Percentiles rank a stretch among this genome's conserved stretches.
Evolutionary conservation across 2,113 vertebrate species (phyloP).

Genomic region (Poeciliopsis occidentalis): DNA sequence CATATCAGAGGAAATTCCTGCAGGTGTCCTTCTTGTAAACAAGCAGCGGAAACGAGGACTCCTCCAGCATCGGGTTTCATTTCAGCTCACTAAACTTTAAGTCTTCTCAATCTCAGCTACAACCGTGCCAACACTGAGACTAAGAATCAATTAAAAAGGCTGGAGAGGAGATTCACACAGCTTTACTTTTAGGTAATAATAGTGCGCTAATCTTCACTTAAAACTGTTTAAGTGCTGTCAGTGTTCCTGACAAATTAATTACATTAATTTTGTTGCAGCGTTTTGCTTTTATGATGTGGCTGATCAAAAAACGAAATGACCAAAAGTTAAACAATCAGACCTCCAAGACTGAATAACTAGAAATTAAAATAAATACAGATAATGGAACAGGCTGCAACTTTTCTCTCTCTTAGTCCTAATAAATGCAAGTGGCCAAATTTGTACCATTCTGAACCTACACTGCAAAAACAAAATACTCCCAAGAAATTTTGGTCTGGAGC

Average conservation of each 20-base stretch:
- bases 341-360: not conserved
- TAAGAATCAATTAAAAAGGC: not conserved
- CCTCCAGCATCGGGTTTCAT: not conserved
- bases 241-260: not conserved
- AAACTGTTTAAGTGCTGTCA: not conserved
- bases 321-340: not conserved
- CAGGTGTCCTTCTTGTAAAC: too few relatives aligned
- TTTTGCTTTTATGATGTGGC: not conserved
- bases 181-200: not conserved
- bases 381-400: not conserved
- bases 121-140: not conserved
- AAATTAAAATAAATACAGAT: not conserved
- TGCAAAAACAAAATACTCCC: too few relatives aligned
- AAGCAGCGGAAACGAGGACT: not conserved
- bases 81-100: not conserved
- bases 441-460: too few relatives aligned
- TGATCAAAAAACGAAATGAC: not conserved
- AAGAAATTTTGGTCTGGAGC: too few relatives aligned
- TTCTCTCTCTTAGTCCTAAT: not conserved
- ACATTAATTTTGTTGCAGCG: not conserved
- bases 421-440: too few relatives aligned
- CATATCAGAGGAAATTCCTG: too few relatives aligned
- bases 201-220: not conserved
- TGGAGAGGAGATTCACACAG: not conserved
- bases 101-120: not conserved